Base-by-base conservation (phyloP, 2,797 vertebrate species). In the Spheniscus humboldti region DNA sequence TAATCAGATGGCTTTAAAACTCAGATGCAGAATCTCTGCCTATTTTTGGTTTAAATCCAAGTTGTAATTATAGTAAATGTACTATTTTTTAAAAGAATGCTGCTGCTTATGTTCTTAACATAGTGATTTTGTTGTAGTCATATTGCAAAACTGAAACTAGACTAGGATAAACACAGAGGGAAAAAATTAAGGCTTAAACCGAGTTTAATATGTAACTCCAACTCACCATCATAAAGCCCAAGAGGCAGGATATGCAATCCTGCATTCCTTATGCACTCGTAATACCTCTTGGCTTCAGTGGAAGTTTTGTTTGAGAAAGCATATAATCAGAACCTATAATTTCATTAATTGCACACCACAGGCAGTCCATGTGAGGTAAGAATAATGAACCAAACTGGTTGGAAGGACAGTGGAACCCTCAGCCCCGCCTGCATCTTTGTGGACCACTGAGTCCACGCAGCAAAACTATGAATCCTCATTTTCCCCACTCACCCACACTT, bases 101-200 rank as follows among this genome's bases (percentile, higher is more conserved):
- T 95, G 39, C 33, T 85, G 59, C 86, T 90, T 80, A 91, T 91
- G 62, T 82, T 91, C 67, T 96, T 91, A 92, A 95, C 69, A 81
- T 66, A 96, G 56, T 78, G 96, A 97, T 98, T 95, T 97, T 96
- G 88, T 92, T 96, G 86, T 92, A 80, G 96, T 94, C 83, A n/a
- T 94, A 94, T 93, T 96, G 90, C 97, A 97, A 96, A 97, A 94
- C 84, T 97, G 96, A 97, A 92, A 96, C 45, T 96, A 90, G 89
- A 86, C 91, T 80, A 84, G 80, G 92, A 96, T 92, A 95, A 97
- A 96, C 93, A 95, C 83, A 96, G 95, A 89, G 71, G 92, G 81
- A 64, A 95, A 96, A 96, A 96, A 97, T 87, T 92, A 95, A 96
- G 92, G 90, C 86, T 94, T 91, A 87, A 92, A 96, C 53, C 3